Base-by-base conservation (phyloP, 2,113 vertebrate species). In the Ahaetulla prasina region DNA sequence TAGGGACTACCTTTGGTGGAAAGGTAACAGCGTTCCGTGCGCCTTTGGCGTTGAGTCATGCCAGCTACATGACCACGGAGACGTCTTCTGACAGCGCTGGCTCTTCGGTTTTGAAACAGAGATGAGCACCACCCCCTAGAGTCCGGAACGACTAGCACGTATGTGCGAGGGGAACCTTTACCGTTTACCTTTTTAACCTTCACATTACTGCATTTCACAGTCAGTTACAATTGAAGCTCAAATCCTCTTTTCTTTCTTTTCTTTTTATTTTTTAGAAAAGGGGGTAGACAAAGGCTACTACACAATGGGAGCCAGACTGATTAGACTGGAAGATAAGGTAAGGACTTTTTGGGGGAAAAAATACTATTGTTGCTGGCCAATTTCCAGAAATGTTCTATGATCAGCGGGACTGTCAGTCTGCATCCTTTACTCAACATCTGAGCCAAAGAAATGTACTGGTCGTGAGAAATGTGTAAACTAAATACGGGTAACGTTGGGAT, bases 241-340 rank as follows among this genome's bases (percentile, higher is more conserved):
- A 93, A 52, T 91, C 74, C 35, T 4, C 20, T 92, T 94, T 91
- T 85, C 90, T 85, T 84, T 93, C 68, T 95, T 93, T 86, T 94
- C 91, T 92, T 63, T 85, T 93, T 95, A 93, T 87, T 94, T 92
- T 95, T 92, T 95, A 98, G 98, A 98, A 96, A 99, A 99, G 96
- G 98, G 98, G 3, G 95, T 98, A 96, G 98, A 99, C 96, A 98
- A 99, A 97, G 98, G 98, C 95, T 97, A 97, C 96, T 98, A 97
- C 87, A 98, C 98, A 20, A 96, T 98, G 91, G 98, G 98, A 96
- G 98, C 98, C 92, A 98, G 98, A 94, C 97, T 99, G 96, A 98
- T 98, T 96, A 96, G 98, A 27, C 96, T 99, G n/a, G 98, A 99
- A 96, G 98, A 99, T 96, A 99, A 98, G 98, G 98, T 98, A 97